A percentile compares a stretch with the other conserved stretches of the same genome.
These are phyloP conservation scores for Amblyopsis hoosieri DNA, from an alignment of 2,797 vertebrate genomes.

Conservation along the genomic window DNA sequence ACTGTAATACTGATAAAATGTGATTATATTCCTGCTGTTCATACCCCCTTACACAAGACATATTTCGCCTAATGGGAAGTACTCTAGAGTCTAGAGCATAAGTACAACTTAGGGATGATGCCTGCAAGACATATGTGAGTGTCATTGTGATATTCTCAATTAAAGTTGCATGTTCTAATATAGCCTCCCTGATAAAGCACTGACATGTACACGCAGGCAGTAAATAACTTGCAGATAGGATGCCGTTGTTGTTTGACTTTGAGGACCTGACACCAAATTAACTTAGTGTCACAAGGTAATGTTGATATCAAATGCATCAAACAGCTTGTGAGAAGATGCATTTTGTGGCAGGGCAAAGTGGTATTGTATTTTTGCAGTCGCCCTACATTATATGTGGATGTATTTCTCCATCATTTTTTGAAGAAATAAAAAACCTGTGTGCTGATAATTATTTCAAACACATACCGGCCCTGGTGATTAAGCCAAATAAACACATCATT, in stretches of 20 bases:
- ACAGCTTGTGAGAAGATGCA: constrained; percentile 7
- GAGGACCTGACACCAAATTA: constrained; percentile 35
- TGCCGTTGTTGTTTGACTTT: constrained; percentile 31
- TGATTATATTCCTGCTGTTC: constrained; percentile 19
- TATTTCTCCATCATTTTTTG: not conserved
- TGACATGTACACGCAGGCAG: constrained; percentile 58
- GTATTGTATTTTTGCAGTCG: not conserved
- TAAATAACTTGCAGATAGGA: constrained; percentile 56
- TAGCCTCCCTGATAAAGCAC: constrained; percentile 48
- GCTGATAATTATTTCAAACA: not conserved
- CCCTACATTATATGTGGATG: not conserved
- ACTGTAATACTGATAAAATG: constrained; percentile 19
- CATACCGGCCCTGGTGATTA: constrained; percentile 19
- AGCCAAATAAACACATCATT: constrained; percentile 49
- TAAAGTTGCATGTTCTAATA: constrained; percentile 66
- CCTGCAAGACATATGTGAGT: constrained; percentile 13
- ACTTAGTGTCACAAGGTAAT: constrained; percentile 19
- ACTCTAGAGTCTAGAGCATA: constrained; percentile 27
- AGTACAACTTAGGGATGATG: constrained; percentile 30
- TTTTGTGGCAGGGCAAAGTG: not conserved
- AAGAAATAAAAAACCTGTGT: not conserved
- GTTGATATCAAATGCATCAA: constrained; percentile 4
- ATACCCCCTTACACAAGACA: constrained; percentile 30
- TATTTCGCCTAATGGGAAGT: constrained; percentile 27
- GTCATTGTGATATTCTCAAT: constrained; percentile 48